phyloP scores from a whole-genome alignment of 2,888 invertebrate species.

The Thelaira solivaga region DNA sequence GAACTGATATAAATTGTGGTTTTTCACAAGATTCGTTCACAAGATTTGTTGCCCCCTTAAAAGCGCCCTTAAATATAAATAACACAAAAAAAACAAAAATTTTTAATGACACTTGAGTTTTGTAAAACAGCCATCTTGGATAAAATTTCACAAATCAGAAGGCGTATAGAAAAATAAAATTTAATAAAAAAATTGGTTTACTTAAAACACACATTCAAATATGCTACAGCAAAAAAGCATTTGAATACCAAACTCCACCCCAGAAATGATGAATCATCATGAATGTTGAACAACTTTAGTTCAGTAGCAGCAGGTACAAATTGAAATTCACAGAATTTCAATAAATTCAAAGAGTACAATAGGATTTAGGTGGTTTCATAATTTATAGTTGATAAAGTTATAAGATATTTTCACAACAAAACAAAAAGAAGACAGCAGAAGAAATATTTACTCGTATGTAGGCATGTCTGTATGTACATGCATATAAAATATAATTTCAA shows the following conservation, averaged over 20 bases:
- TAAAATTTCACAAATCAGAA: conserved; percentile 51
- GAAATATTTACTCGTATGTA: no score
- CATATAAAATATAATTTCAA: conserved; percentile 10
- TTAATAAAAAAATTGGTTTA: conserved; percentile 1
- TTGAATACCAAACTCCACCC: conserved; percentile 62
- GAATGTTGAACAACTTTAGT: conserved; percentile 27
- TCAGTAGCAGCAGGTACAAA: conserved; percentile 37
- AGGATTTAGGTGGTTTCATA: conserved; percentile 33
- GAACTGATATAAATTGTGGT: background rate
- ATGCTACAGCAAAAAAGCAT: background rate
- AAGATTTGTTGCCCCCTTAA: background rate
- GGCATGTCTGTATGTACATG: no score
- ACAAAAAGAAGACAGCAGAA: conserved; percentile 31
- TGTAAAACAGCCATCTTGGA: conserved; percentile 56
- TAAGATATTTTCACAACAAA: conserved; percentile 57
- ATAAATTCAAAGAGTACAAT: conserved; percentile 27
- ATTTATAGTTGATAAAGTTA: conserved; percentile 32
- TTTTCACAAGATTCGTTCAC: background rate
- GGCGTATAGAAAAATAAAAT: conserved; percentile 9
- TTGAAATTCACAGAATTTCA: conserved; percentile 16
- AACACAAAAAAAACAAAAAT: conserved; percentile 7
- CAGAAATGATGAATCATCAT: conserved; percentile 64
- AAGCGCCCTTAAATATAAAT: conserved; percentile 30
- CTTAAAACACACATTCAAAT: background rate
- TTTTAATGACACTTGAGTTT: conserved; percentile 24